Conservation (phyloP, 2,888 invertebrate genomes). For the Melieria picta region DNA sequence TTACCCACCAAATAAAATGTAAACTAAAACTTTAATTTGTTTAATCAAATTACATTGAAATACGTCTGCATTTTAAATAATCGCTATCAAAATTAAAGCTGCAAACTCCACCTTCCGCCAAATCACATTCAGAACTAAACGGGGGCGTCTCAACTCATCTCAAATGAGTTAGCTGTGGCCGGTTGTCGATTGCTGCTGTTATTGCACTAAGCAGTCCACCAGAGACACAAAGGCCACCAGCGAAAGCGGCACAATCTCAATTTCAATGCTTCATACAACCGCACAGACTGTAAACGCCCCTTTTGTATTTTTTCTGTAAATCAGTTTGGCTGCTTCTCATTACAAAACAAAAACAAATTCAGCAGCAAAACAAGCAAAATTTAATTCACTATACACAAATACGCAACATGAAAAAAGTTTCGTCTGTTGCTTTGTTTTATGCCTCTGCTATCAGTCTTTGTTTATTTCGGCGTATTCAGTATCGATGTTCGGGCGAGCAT, state of each 20-base stretch:
- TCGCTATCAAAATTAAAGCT: too few relatives aligned
- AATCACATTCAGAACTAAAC: constrained; percentile 29
- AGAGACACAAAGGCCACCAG: neutral
- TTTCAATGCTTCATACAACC: too few relatives aligned
- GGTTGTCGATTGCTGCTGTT: constrained; percentile 7
- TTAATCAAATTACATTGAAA: constrained; percentile 19
- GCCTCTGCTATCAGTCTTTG: too few relatives aligned
- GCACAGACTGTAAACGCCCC: constrained; percentile 12
- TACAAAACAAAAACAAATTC: constrained; percentile 4
- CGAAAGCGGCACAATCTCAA: too few relatives aligned
- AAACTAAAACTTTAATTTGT: neutral
- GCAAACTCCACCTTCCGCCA: constrained; percentile 14
- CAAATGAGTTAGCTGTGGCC: neutral
- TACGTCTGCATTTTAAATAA: constrained; percentile 4
- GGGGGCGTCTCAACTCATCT: constrained; percentile 29
- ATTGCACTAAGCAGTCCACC: constrained; percentile 24
- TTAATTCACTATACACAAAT: neutral
- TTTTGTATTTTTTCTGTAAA: constrained; percentile 8
- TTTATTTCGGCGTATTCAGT: too few relatives aligned
- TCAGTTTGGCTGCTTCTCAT: neutral
- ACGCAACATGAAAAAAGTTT: constrained; percentile 14
- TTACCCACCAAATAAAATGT: neutral
- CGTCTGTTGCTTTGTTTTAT: neutral
- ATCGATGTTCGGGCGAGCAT: too few relatives aligned
- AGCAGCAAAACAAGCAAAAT: neutral